phyloP scores from a whole-genome alignment of 2,113 vertebrate species.

The Regulus satrapa region DNA sequence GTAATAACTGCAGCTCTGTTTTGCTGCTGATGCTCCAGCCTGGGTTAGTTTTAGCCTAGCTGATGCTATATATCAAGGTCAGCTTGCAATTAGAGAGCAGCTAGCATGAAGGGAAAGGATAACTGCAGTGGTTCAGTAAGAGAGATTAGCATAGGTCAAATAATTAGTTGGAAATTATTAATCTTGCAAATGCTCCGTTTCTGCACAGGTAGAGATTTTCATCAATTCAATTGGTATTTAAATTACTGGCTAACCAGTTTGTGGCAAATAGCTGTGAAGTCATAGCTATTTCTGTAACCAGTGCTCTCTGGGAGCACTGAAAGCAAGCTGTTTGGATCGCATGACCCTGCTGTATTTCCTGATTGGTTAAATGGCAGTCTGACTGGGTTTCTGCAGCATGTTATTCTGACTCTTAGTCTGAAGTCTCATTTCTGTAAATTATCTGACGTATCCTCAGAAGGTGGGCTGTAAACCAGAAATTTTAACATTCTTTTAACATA shows the following conservation, averaged over 20 bases:
- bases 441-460: background rate
- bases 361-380: background rate
- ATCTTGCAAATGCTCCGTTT: background rate
- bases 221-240: background rate
- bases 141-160: background rate
- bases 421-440: background rate
- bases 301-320: background rate
- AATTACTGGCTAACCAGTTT: slow-evolving; percentile 1
- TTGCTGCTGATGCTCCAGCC: background rate
- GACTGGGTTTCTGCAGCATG: fast-evolving
- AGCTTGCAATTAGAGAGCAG: background rate
- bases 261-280: slow-evolving; percentile 15
- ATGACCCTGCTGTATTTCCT: background rate
- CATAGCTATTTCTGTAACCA: slow-evolving; percentile 6
- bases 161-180: slow-evolving; percentile 35
- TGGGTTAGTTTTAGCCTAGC: background rate
- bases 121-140: background rate
- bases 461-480: background rate
- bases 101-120: background rate
- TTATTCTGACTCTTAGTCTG: background rate
- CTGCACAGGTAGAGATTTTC: slow-evolving; percentile 18
- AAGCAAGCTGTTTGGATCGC: background rate
- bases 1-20: background rate
- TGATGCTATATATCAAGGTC: slow-evolving; percentile 22
- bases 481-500: background rate